Base-by-base conservation (phyloP, 2,113 vertebrate genomes). In the Lepidothrix coronata region DNA sequence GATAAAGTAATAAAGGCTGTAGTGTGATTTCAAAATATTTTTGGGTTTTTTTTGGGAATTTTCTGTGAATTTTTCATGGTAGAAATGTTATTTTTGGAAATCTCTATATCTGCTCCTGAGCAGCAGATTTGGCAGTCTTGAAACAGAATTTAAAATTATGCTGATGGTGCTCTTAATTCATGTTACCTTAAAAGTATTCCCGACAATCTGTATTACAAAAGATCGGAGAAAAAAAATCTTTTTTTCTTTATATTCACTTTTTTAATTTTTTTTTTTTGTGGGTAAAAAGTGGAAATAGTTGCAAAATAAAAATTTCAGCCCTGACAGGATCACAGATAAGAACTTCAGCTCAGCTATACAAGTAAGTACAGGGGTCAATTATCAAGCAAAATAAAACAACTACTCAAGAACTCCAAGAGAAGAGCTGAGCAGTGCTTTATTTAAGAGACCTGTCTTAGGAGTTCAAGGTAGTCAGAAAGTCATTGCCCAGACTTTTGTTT, bases 41-140 rank as follows among this genome's bases (percentile, higher is more conserved):
- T 63, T 11, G 8, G 17, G 13, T 0, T 39, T 62, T 79, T 91
- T 68, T 35, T 2, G 41, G 24, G 68, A 93, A 70, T 65, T 25
- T 52, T 51, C 14, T 54, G 67, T 58, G 77, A 88, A 17, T 71
- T 91, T 76, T 92, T 88, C 58, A 52, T 61, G 54, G 48, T 65
- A 61, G 62, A 82, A 51, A 55, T 44, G 14, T 85, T 91, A 33
- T 86, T 92, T 95, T 88, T 86, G 22, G 71, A 88, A 88, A 61
- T 71, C 7, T 73, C 75, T 75, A 0, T 55, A 78, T 89, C 52
- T 91, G 41, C 66, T 95, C 37, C 72, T 66, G 72, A 86, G 54
- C 80, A 80, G 72, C 37, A 88, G 67, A 91, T 57, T 93, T 96
- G 83, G 79, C 83, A 76, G 59, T 61, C 83, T 73, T 73, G 49